phyloP scores from a whole-genome alignment of 2,113 vertebrate genomes.

The Cnemophilus loriae region DNA sequence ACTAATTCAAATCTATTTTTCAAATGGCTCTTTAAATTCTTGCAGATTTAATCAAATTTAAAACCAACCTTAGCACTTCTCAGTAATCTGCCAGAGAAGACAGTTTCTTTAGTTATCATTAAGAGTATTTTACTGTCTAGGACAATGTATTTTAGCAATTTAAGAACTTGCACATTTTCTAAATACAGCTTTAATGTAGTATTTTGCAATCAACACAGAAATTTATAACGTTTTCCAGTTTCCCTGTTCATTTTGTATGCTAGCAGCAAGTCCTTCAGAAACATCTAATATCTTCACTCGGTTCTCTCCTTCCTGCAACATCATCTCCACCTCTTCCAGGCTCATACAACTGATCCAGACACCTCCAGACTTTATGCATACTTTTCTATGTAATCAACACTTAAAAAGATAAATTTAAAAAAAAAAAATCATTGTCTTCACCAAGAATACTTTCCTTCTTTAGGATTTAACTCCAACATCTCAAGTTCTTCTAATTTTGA shows the following conservation, averaged over 20 bases:
- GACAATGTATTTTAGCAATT: neutral
- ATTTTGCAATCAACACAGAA: neutral
- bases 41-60: neutral
- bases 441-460: neutral
- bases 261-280: neutral
- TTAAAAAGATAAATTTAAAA: neutral
- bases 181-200: neutral
- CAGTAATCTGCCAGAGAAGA: neutral
- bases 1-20: neutral
- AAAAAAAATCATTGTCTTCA: neutral
- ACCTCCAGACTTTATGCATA: neutral
- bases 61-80: neutral
- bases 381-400: neutral
- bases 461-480: neutral
- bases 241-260: neutral
- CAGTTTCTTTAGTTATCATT: neutral
- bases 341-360: neutral
- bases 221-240: neutral
- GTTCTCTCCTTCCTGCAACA: neutral
- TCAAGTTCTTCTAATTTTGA: neutral
- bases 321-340: neutral
- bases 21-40: neutral
- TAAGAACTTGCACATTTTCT: neutral
- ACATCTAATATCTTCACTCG: neutral
- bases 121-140: neutral